Percentiles rank a stretch among this genome's conserved stretches.
Conservation (phyloP, 2,888 invertebrate species). For the Dermolepida albohirtum region DNA sequence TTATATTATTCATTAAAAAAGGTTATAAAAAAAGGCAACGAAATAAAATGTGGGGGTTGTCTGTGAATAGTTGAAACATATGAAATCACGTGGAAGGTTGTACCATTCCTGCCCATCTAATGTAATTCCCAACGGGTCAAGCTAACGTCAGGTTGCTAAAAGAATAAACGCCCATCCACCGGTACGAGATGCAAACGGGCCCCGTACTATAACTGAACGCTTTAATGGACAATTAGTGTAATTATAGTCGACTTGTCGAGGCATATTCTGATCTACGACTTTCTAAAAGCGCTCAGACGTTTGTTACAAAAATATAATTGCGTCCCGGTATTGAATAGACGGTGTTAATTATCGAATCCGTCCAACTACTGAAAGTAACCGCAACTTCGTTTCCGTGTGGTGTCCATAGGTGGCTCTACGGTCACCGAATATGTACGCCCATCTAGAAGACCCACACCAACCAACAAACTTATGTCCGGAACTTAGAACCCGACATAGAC, state of each 20-base stretch:
- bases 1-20: conserved; percentile 20
- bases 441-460: conserved; percentile 1
- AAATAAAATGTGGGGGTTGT: conserved; percentile 14
- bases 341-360: conserved; percentile 27
- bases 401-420: conserved; percentile 7
- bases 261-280: conserved; percentile 46
- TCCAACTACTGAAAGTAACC: conserved; percentile 23
- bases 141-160: conserved; percentile 46
- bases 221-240: conserved; percentile 50
- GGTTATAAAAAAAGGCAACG: conserved; percentile 2
- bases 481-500: conserved; percentile 38
- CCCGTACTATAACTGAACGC: conserved; percentile 45
- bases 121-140: conserved; percentile 46
- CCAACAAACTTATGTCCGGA: conserved; percentile 39
- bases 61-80: conserved; percentile 30
- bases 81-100: conserved; percentile 33
- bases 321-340: conserved; percentile 44
- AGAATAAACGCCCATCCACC: conserved; percentile 46
- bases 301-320: conserved; percentile 48
- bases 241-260: conserved; percentile 48
- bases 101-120: conserved; percentile 39
- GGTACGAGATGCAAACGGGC: conserved; percentile 45
- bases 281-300: conserved; percentile 46
- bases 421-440: conserved; percentile 16
- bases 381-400: conserved; percentile 11